These are phyloP conservation scores for Setophaga kirtlandii DNA, from an alignment of 2,113 vertebrate species.

Conservation along the genomic window DNA sequence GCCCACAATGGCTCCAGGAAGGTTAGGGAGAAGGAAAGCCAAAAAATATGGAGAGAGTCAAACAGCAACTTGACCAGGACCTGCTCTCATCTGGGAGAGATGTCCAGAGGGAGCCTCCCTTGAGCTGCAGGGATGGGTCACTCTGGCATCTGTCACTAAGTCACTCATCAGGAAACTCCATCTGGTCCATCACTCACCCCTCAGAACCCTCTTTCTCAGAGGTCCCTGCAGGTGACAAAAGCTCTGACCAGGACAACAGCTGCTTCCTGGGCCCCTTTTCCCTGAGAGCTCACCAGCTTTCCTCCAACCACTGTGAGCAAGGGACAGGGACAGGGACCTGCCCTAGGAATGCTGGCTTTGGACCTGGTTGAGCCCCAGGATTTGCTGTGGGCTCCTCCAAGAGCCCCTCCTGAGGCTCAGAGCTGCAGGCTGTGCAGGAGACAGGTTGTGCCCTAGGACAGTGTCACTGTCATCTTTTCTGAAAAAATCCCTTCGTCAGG, in stretches of 20 bases:
- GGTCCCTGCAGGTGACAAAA: not conserved
- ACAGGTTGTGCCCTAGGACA: not conserved
- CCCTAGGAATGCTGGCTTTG: fast-evolving
- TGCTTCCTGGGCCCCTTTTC: not conserved
- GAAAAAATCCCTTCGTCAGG: too few species aligned
- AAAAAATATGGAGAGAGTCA: not conserved
- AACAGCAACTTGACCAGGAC: not conserved
- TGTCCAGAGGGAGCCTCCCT: not conserved
- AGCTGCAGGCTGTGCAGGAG: not conserved
- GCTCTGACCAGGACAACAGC: not conserved
- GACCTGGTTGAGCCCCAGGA: not conserved
- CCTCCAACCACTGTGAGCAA: not conserved
- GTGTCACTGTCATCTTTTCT: too few species aligned
- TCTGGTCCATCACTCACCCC: fast-evolving
- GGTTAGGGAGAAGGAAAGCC: not conserved
- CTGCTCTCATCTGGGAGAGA: not conserved
- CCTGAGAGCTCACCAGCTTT: not conserved
- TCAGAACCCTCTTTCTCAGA: not conserved
- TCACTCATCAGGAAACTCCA: not conserved
- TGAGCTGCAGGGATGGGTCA: not conserved
- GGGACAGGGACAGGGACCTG: not conserved
- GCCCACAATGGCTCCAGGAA: not conserved
- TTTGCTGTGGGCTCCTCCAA: not conserved
- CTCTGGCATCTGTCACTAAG: not conserved
- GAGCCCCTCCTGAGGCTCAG: not conserved